These are phyloP conservation scores for Danio kyathit DNA, from an alignment of 2,797 vertebrate genomes.

Conservation along the genomic window DNA sequence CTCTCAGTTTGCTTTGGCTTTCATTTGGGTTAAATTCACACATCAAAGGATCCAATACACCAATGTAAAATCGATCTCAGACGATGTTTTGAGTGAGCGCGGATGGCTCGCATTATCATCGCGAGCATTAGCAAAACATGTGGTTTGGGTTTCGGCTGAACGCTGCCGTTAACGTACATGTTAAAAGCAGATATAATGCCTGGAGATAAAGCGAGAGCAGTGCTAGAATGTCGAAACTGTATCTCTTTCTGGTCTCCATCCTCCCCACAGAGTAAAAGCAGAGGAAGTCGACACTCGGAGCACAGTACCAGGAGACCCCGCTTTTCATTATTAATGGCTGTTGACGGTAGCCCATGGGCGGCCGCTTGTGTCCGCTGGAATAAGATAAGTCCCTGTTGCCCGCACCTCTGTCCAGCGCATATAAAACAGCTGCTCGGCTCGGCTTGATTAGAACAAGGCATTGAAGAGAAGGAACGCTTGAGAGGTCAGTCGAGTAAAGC, in stretches of 20 bases:
- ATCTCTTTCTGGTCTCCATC: slow-evolving; percentile 29
- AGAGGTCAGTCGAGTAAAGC: slow-evolving; percentile 38
- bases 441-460: slow-evolving; percentile 51
- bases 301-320: slow-evolving; percentile 28
- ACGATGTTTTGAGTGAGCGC: slow-evolving; percentile 28
- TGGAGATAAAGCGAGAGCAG: slow-evolving; percentile 8
- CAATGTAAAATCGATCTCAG: slow-evolving; percentile 33
- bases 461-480: slow-evolving; percentile 28
- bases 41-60: slow-evolving; percentile 29
- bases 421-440: slow-evolving; percentile 39
- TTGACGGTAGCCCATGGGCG: slow-evolving; percentile 56
- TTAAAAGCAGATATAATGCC: slow-evolving; percentile 16
- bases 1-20: slow-evolving; percentile 37
- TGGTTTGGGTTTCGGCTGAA: slow-evolving; percentile 15
- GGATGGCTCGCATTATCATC: slow-evolving; percentile 45
- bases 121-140: slow-evolving; percentile 32
- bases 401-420: slow-evolving; percentile 40
- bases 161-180: slow-evolving; percentile 14
- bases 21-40: slow-evolving; percentile 35
- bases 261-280: slow-evolving; percentile 34
- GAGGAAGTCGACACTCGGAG: slow-evolving; percentile 15
- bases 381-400: slow-evolving; percentile 36
- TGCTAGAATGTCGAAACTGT: slow-evolving; percentile 17
- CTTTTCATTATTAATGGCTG: slow-evolving; percentile 59
- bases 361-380: slow-evolving; percentile 39